Base-by-base conservation (phyloP, 2,797 vertebrate genomes). In the Halcyon badia region DNA sequence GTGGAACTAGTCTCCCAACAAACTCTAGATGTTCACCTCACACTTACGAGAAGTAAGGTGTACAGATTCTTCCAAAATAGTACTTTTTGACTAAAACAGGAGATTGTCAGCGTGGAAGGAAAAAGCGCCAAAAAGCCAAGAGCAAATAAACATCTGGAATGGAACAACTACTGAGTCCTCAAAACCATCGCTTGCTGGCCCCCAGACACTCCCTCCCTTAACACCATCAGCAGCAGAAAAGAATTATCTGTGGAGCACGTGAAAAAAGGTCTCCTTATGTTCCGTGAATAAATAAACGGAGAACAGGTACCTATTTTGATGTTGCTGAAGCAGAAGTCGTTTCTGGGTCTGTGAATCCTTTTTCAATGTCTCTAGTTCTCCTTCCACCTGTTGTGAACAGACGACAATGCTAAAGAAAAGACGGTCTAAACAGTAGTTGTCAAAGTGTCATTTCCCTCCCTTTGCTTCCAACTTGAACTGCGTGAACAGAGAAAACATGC, bases 291-390 rank as follows among this genome's bases (percentile, higher is more conserved):
- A 69, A 72, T 35, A 48, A 33, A 35, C 3, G 12, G 20, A 85
- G 18, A 88, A 49, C 4, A 76, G 61, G 51, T 98, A 99, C 99
- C 98, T 98, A 82, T 98, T 94, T 72, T 97, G 97, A 92, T 97
- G 97, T 13, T 98, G 96, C 54, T 98, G 98, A 91, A 97, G 73
- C 80, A 98, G 84, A 64, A 94, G 49, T 8, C 98, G 96, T 5
- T 78, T 97, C 95, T 92, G 97, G 69, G 54, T 96, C 77, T 96
- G 93, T 64, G 93, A 92, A 68, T 97, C 97, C 89, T 92, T 93
- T 80, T 97, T 97, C 87, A 98, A 54, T n/a, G 70, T 79, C 86
- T 91, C 89, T 52, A 98, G 87, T 52, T 98, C 94, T 61, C 97
- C 97, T 83, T 97, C 94, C 84, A 98, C 87, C 98, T 99, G n/a